Percentiles rank a stretch among this genome's conserved stretches.
Evolutionary conservation across 1,140 invertebrate genomes (phyloP).

Genomic region (Penaeus vannamei): DNA sequence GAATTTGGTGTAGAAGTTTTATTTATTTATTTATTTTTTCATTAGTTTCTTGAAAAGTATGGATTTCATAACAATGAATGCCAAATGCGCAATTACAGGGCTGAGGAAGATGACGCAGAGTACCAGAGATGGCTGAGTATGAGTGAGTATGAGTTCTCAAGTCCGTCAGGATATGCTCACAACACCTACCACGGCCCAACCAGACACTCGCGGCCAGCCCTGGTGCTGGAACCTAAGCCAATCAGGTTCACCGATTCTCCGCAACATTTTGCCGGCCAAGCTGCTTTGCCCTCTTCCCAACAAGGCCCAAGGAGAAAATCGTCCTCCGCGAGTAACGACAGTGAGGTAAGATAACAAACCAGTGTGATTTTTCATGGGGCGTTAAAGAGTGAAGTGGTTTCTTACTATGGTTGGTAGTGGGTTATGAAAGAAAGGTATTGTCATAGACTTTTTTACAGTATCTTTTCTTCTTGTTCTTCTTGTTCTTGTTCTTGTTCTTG

Average conservation of each 20-base stretch:
- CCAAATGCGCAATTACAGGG: conserved; percentile 49
- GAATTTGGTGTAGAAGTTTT: too few species aligned
- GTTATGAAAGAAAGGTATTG: neutral
- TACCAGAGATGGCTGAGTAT: conserved; percentile 71
- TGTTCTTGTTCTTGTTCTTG: too few species aligned
- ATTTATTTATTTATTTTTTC: too few species aligned
- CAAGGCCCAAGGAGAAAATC: conserved; percentile 56
- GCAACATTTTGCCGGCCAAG: conserved; percentile 76
- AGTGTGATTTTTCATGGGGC: too few species aligned
- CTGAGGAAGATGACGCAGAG: conserved; percentile 71
- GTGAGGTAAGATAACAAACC: conserved; percentile 40
- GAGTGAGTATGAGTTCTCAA: conserved; percentile 77
- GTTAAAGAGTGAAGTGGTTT: neutral
- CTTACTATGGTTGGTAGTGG: neutral
- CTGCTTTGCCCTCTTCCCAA: conserved; percentile 50
- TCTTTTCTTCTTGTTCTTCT: neutral
- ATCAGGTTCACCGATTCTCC: conserved; percentile 84
- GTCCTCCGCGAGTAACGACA: conserved; percentile 59
- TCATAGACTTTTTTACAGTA: neutral
- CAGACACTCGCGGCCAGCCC: conserved; percentile 81
- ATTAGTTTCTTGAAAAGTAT: too few species aligned
- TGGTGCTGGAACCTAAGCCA: conserved; percentile 74
- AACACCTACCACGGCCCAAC: conserved; percentile 93
- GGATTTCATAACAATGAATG: too few species aligned
- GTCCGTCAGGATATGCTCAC: conserved; percentile 79